phyloP scores from a whole-genome alignment of 2,113 vertebrate genomes.

The rat (Rattus norvegicus) region DNA sequence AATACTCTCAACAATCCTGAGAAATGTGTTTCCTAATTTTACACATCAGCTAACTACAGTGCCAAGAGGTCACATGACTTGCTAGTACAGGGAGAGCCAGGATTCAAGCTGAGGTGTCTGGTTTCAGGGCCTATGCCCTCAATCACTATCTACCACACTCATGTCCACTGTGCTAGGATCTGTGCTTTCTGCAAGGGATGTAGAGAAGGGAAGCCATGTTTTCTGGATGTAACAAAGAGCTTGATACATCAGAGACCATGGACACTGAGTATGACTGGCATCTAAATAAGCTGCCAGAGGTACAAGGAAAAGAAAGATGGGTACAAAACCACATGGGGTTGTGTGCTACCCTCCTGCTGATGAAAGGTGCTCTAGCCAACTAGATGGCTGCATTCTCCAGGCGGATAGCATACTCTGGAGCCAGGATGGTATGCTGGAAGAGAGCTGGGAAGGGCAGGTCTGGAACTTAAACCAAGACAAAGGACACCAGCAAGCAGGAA shows the following conservation, averaged over 20 bases:
- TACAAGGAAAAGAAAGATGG: background rate
- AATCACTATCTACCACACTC: background rate
- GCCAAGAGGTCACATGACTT: slow-evolving; percentile 62
- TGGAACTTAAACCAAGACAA: background rate
- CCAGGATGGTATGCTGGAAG: background rate
- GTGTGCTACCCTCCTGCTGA: background rate
- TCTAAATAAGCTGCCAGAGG: background rate
- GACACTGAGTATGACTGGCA: background rate
- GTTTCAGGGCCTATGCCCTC: slow-evolving; percentile 63
- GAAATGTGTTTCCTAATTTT: slow-evolving; percentile 69
- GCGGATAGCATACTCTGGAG: background rate
- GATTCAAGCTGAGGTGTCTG: slow-evolving; percentile 67
- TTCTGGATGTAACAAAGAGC: slow-evolving; percentile 13
- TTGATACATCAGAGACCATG: background rate
- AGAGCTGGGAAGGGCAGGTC: background rate
- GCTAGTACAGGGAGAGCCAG: slow-evolving; percentile 39
- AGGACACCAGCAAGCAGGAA: background rate
- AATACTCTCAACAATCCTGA: slow-evolving; percentile 45
- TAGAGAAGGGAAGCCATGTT: background rate
- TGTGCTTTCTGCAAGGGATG: background rate
- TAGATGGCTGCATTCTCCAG: background rate
- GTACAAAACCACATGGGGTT: background rate
- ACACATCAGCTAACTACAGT: slow-evolving; percentile 64
- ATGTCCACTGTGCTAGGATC: background rate
- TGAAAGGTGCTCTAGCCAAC: background rate